phyloP scores from a whole-genome alignment of 2,888 invertebrate species.

The Pocota personata region DNA sequence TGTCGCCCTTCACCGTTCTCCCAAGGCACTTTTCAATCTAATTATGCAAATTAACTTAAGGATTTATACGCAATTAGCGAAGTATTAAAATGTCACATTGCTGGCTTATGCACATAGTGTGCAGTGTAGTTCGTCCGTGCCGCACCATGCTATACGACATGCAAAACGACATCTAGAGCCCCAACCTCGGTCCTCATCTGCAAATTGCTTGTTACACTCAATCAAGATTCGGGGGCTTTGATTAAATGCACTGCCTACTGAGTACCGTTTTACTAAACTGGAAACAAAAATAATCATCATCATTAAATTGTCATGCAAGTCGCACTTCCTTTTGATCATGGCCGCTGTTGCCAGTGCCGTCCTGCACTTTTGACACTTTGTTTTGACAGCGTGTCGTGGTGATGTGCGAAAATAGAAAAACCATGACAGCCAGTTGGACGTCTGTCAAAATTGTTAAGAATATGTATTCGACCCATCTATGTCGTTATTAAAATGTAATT shows the following conservation, averaged over 20 bases:
- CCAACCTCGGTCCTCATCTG: conserved; percentile 38
- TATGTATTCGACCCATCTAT: neutral
- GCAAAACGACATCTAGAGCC: conserved; percentile 10
- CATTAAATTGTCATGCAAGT: conserved; percentile 74
- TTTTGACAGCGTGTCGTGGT: conserved; percentile 43
- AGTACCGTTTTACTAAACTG: conserved; percentile 65
- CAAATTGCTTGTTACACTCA: conserved; percentile 73
- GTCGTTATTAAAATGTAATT: conserved; percentile 49
- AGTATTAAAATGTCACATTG: conserved; percentile 73
- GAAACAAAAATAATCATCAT: conserved; percentile 72
- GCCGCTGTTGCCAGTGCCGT: conserved; percentile 46
- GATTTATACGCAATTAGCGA: conserved; percentile 73
- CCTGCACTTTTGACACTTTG: conserved; percentile 62
- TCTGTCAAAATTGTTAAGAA: conserved; percentile 26
- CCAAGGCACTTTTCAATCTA: conserved; percentile 62
- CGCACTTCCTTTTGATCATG: conserved; percentile 70
- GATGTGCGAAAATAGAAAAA: conserved; percentile 49
- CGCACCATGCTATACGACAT: conserved; percentile 31
- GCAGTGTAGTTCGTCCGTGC: conserved; percentile 33
- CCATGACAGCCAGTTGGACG: conserved; percentile 37
- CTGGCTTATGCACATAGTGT: conserved; percentile 32
- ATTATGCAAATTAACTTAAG: conserved; percentile 72
- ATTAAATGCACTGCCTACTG: conserved; percentile 59
- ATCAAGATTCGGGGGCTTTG: conserved; percentile 74
- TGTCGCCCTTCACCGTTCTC: neutral